These are phyloP conservation scores for Morus bassanus DNA, from an alignment of 2,797 vertebrate species.

Conservation along the genomic window DNA sequence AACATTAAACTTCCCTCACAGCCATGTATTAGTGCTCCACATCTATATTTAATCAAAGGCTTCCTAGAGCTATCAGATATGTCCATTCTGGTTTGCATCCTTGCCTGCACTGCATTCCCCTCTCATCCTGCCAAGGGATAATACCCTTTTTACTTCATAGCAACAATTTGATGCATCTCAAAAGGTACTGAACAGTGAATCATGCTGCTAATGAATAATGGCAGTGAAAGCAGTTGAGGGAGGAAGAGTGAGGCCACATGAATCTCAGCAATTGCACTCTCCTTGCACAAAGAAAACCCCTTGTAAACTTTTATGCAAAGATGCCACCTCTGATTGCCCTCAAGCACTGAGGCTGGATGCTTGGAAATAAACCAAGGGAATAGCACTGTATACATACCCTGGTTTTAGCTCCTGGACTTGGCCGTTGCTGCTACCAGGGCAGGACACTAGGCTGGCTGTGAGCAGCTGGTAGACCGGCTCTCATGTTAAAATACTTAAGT, in stretches of 20 bases:
- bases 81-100: neutral
- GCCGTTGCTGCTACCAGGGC: neutral
- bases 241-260: neutral
- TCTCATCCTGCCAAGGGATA: neutral
- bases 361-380: neutral
- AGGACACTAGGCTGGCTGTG: neutral
- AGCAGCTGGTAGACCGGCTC: neutral
- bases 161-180: neutral
- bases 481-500: neutral
- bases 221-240: neutral
- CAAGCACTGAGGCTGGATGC: neutral
- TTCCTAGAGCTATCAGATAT: neutral
- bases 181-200: neutral
- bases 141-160: neutral
- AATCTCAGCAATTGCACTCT: neutral
- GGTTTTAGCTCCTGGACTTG: neutral
- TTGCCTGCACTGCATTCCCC: neutral
- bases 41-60: conserved; percentile 5
- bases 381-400: neutral
- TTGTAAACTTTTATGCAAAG: neutral
- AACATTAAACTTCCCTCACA: conserved; percentile 17
- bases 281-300: neutral
- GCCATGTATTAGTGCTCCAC: neutral
- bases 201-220: neutral
- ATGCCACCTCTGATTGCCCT: neutral